These are phyloP conservation scores for Cancer borealis DNA, from an alignment of 2,888 invertebrate genomes.

Conservation along the genomic window DNA sequence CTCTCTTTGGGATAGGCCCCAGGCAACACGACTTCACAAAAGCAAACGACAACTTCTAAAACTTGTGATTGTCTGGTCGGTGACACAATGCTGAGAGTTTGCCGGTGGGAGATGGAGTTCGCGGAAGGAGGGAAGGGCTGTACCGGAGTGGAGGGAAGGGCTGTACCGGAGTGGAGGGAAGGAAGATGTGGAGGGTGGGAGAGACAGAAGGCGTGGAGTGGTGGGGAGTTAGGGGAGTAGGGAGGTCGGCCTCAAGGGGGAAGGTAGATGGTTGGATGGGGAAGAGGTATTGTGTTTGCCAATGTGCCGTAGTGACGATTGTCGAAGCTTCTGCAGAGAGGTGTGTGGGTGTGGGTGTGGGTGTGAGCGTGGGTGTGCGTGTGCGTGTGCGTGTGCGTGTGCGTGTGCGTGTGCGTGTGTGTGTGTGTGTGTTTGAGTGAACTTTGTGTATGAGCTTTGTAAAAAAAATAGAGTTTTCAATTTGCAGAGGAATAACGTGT, in stretches of 20 bases:
- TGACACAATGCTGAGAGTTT: slow-evolving; percentile 25
- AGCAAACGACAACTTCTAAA: slow-evolving; percentile 24
- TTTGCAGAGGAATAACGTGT: not conserved
- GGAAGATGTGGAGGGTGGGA: not conserved
- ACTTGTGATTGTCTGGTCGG: slow-evolving; percentile 18
- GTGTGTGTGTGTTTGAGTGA: no score
- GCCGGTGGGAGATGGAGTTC: slow-evolving; percentile 2
- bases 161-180: not conserved
- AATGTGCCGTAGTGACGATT: no score
- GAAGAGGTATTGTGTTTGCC: not conserved
- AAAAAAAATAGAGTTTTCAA: not conserved
- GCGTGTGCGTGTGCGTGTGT: no score
- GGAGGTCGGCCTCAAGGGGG: not conserved
- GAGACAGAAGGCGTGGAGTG: not conserved
- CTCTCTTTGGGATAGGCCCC: not conserved
- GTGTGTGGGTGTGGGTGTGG: no score
- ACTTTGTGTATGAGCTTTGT: not conserved
- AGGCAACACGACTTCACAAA: slow-evolving; percentile 8
- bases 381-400: no score
- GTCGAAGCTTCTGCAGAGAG: no score
- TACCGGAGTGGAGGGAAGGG: not conserved
- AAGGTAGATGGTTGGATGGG: not conserved
- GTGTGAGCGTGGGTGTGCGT: no score
- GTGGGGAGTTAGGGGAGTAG: not conserved
- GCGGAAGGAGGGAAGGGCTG: slow-evolving; percentile 1